Evolutionary conservation across 2,888 invertebrate species (phyloP).

Genomic region (Sphecodes monilicornis): DNA sequence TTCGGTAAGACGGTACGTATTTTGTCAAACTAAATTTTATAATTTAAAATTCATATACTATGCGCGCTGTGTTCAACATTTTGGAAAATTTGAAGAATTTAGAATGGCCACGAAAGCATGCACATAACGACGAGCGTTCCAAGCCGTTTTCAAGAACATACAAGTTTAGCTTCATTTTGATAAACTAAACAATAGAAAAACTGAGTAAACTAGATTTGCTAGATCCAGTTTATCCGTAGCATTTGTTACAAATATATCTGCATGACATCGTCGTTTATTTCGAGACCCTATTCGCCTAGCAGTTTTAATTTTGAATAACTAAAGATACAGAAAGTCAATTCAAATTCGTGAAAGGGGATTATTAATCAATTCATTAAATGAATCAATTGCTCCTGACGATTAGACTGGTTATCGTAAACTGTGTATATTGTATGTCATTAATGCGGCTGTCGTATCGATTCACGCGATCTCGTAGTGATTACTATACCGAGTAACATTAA

Average conservation of each 20-base stretch:
- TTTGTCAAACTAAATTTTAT: background rate
- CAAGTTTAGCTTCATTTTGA: background rate
- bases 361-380: constrained; percentile 48
- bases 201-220: background rate
- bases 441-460: constrained; percentile 13
- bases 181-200: background rate
- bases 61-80: background rate
- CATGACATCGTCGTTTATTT: background rate
- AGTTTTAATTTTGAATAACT: no score
- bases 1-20: background rate
- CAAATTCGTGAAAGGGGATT: constrained; percentile 7
- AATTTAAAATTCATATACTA: background rate
- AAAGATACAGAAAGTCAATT: background rate
- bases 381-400: constrained; percentile 31
- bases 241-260: background rate
- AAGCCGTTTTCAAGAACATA: background rate
- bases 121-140: background rate
- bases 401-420: constrained; percentile 56
- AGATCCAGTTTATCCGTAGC: background rate
- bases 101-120: background rate
- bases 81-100: background rate
- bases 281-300: background rate
- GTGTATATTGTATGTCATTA: background rate
- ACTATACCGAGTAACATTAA: constrained; percentile 36
- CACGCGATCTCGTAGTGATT: constrained; percentile 30